These are phyloP conservation scores for Drosophila sucinea DNA, from an alignment of 1,140 invertebrate genomes.

Conservation along the genomic window DNA sequence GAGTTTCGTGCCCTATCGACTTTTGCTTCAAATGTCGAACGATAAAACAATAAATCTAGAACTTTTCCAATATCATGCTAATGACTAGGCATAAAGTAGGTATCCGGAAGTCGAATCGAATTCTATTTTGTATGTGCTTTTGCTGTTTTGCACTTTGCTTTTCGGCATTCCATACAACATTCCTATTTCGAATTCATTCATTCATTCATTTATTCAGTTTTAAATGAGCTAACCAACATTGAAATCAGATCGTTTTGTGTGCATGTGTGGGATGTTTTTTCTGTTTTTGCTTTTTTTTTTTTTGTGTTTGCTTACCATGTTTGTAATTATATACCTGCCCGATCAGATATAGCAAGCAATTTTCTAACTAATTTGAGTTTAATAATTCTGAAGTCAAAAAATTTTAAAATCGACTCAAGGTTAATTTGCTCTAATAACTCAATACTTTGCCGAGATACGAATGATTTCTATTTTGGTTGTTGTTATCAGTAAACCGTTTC, in stretches of 20 bases:
- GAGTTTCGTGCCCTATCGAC: neutral
- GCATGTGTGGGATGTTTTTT: neutral
- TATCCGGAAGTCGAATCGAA: neutral
- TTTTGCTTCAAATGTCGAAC: too few relatives aligned
- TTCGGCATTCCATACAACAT: constrained; percentile 4
- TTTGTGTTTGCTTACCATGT: neutral
- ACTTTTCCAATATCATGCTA: too few relatives aligned
- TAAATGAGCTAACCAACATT: neutral
- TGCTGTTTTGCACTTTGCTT: constrained; percentile 7
- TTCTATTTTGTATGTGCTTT: neutral
- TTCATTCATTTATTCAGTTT: constrained; percentile 3
- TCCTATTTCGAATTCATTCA: constrained; percentile 3
- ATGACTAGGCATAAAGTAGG: neutral
- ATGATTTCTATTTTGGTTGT: constrained; percentile 10
- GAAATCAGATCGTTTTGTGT: constrained; percentile 13
- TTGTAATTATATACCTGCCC: neutral
- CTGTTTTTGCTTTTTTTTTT: constrained; percentile 12
- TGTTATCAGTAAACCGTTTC: constrained; percentile 8
- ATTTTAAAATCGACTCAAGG: neutral
- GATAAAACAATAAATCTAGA: too few relatives aligned
- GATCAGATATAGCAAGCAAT: neutral
- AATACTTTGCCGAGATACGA: constrained; percentile 4
- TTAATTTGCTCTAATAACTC: constrained; percentile 7
- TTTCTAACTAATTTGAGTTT: constrained; percentile 20
- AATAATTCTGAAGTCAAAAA: constrained; percentile 23